phyloP scores from a whole-genome alignment of 2,797 vertebrate genomes.

The Amblyraja radiata region DNA sequence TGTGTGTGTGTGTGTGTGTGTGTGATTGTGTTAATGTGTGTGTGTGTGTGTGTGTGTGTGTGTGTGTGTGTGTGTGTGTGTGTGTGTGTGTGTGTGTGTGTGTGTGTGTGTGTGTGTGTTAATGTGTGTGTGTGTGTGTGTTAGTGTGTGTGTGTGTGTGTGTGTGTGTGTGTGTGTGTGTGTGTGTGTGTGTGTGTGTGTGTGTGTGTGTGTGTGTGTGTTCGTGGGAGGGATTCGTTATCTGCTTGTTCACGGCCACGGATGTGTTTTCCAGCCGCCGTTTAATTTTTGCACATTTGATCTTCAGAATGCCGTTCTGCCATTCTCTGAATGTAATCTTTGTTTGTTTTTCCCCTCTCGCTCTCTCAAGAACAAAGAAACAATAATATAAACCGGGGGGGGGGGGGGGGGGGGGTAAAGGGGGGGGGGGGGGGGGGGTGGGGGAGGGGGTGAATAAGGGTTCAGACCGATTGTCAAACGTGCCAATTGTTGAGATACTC shows the following conservation, averaged over 20 bases:
- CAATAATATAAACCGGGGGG: background rate
- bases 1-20: no score
- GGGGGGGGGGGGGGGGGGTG: background rate
- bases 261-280: slow-evolving; percentile 48
- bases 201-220: background rate
- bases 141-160: no score
- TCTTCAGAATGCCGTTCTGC: slow-evolving; percentile 46
- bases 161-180: no score
- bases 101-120: no score
- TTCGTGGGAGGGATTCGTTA: slow-evolving; percentile 1
- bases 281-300: slow-evolving; percentile 43
- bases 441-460: background rate
- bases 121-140: no score
- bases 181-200: no score
- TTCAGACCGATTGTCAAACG: slow-evolving; percentile 52
- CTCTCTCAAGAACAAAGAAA: slow-evolving; percentile 41
- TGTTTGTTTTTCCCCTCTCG: slow-evolving; percentile 31
- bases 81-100: no score
- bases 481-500: slow-evolving; percentile 71
- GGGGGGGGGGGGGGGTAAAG: no score
- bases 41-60: no score
- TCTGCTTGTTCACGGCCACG: slow-evolving; percentile 74
- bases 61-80: no score
- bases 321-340: slow-evolving; percentile 51
- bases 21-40: no score